phyloP scores from a whole-genome alignment of 2,797 vertebrate species.

The Oophaga sylvatica region DNA sequence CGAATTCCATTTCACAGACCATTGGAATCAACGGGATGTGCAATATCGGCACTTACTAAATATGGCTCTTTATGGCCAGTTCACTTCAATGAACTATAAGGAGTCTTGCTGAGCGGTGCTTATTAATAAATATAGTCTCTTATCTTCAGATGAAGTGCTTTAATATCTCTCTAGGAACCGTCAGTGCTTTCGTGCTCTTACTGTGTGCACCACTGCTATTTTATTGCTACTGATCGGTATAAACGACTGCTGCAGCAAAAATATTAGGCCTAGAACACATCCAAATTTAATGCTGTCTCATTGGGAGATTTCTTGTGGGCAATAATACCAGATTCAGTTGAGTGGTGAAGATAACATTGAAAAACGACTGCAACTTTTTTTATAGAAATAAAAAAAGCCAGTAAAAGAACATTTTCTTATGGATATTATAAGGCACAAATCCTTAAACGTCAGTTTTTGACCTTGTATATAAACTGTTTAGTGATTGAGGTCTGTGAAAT shows the following conservation, averaged over 20 bases:
- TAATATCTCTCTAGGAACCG: slow-evolving; percentile 50
- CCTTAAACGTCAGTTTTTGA: neutral
- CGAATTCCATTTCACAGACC: slow-evolving; percentile 40
- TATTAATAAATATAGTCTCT: slow-evolving; percentile 53
- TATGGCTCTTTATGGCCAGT: slow-evolving; percentile 34
- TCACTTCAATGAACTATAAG: slow-evolving; percentile 43
- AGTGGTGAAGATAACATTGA: neutral
- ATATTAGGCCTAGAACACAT: slow-evolving; percentile 8
- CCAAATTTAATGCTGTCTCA: slow-evolving; percentile 33
- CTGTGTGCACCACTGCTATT: slow-evolving; percentile 33
- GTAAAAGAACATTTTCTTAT: neutral
- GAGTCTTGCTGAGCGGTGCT: slow-evolving; percentile 18
- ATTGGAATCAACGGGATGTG: slow-evolving; percentile 46
- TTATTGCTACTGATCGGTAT: slow-evolving; percentile 22
- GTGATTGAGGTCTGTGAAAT: no score
- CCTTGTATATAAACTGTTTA: neutral
- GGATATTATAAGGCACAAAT: neutral
- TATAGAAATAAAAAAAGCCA: neutral
- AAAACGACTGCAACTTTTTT: neutral
- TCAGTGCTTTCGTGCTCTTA: slow-evolving; percentile 16
- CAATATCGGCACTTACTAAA: slow-evolving; percentile 32
- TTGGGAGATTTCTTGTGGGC: slow-evolving; percentile 15
- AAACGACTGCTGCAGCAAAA: slow-evolving; percentile 1
- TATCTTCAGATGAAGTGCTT: slow-evolving; percentile 49
- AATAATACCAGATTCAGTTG: slow-evolving; percentile 11